These are phyloP conservation scores for Odocoileus virginianus DNA, from an alignment of 2,113 vertebrate species.

Conservation along the genomic window DNA sequence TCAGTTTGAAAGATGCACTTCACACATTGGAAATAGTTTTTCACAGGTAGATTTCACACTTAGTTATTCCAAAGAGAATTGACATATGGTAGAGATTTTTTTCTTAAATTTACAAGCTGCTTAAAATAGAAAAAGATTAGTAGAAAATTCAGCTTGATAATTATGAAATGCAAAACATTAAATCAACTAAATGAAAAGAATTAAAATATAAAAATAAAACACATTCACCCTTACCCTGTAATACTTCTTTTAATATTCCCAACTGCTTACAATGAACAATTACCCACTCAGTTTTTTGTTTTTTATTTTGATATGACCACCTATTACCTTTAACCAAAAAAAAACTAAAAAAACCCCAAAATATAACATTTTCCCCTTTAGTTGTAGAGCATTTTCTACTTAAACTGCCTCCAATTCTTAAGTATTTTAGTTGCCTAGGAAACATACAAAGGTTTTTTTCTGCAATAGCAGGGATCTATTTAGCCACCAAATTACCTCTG, in stretches of 20 bases:
- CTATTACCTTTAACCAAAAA: neutral
- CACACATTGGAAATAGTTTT: conserved; percentile 67
- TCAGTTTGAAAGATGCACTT: conserved; percentile 64
- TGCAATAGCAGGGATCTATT: conserved; percentile 35
- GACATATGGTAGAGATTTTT: conserved; percentile 50
- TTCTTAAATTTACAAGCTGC: neutral
- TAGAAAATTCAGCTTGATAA: conserved; percentile 26
- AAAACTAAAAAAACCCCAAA: neutral
- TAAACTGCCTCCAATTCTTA: conserved; percentile 8
- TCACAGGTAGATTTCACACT: conserved; percentile 68
- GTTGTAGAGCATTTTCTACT: conserved; percentile 32
- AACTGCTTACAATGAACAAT: neutral
- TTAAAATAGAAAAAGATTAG: conserved; percentile 63
- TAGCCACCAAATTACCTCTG: neutral
- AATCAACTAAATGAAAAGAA: conserved; percentile 1
- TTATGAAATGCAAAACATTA: conserved; percentile 3
- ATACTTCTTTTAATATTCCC: neutral
- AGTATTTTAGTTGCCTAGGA: conserved; percentile 53
- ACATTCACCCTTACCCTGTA: neutral
- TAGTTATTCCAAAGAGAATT: conserved; percentile 55
- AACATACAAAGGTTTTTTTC: conserved; percentile 49
- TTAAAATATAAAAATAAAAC: neutral
- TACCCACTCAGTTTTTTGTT: neutral
- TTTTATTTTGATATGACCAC: neutral
- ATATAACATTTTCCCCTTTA: neutral